Evolutionary conservation across 2,113 vertebrate genomes (phyloP).

Genomic region (Myrmophylax atrothorax): DNA sequence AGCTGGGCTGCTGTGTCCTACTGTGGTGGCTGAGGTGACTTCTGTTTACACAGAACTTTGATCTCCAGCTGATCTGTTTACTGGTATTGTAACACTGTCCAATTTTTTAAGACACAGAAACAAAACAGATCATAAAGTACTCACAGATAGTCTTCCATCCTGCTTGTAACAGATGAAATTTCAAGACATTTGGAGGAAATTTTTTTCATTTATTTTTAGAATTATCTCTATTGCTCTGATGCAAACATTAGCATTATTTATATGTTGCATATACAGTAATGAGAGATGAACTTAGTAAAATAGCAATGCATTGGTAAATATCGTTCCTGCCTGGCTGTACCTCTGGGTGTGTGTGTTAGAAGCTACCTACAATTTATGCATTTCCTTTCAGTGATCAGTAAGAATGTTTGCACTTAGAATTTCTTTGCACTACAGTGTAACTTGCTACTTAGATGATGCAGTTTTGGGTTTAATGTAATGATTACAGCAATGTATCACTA

Average conservation of each 20-base stretch:
- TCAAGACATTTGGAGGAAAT: not conserved
- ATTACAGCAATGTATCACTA: not conserved
- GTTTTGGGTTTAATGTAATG: not conserved
- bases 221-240: not conserved
- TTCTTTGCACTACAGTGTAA: not conserved
- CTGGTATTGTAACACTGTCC: not conserved
- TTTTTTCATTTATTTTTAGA: not conserved
- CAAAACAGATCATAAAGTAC: not conserved
- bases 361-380: not conserved
- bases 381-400: not conserved
- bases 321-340: not conserved
- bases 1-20: fast-evolving
- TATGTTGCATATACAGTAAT: not conserved
- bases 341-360: not conserved
- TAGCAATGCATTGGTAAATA: not conserved
- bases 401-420: not conserved
- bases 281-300: not conserved
- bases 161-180: not conserved
- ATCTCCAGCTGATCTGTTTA: not conserved
- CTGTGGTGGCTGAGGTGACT: not conserved
- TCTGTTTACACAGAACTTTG: not conserved
- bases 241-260: not conserved
- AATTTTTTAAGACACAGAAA: not conserved
- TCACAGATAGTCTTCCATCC: not conserved
- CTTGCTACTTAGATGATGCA: not conserved